Base-by-base conservation (phyloP, 2,113 vertebrate genomes). In the Perca fluviatilis region DNA sequence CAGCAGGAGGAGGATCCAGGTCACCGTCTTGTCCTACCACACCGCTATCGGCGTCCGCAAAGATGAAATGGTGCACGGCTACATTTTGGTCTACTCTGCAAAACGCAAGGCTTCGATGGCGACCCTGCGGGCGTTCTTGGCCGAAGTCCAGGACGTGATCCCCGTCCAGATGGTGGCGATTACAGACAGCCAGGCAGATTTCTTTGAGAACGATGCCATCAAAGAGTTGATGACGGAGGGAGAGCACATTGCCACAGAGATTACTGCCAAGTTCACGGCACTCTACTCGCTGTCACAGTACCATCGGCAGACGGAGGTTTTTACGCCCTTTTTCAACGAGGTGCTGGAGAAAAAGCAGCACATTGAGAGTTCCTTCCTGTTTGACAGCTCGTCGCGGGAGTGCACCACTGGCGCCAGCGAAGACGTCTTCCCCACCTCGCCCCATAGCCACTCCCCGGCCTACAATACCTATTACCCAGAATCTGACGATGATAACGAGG, bases 211-310 rank as follows among this genome's bases (percentile, higher is more conserved):
- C 14, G 98, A 99, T 57, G 95, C 97, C 25, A 99, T 99, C 88
- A 99, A 99, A 84, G 99, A 99, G 74, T 90, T 99, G 87, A 99
- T 99, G 98, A 99, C 98, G 5, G 99, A 99, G 92, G 99, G 98
- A 36, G 98, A 99, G 82, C 98, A 99, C 89, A 99, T 99, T 80
- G 99, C 98, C 82, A 99, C 98, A 14, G 98, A 99, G 93, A 99
- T 99, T 36, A 92, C 96, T 3, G 98, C 98, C 70, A 99, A 99
- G 83, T 99, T 99, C 84, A 99, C 98, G n/a, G 98, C 99, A 15
- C 92, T 99, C 1, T 99, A 99, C 95, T 99, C 98, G 0, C 95
- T 99, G 92, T 99, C 98, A 49, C 98, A 99, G 6, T 99, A 99
- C 95, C 97, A 99, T 85, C 95, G 98, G 40, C 99, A 99, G 78